Evolutionary conservation across 2,888 invertebrate genomes (phyloP).

Genomic region (Seira ritae): DNA sequence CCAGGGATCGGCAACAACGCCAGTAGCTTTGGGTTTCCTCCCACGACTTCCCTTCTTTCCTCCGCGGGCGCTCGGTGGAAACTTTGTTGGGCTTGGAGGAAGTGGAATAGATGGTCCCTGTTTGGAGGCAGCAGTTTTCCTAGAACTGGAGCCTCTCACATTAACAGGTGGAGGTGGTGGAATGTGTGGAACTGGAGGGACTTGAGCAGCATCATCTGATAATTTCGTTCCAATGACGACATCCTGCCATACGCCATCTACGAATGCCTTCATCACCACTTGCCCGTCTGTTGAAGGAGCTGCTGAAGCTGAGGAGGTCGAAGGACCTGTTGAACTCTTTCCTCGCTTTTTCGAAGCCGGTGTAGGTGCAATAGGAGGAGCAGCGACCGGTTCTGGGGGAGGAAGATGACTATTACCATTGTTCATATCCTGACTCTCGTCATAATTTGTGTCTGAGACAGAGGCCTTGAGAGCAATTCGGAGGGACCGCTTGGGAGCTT

Average conservation of each 20-base stretch:
- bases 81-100: neutral
- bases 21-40: constrained; percentile 22
- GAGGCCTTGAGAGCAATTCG: constrained; percentile 56
- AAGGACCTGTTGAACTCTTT: neutral
- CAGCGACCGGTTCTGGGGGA: neutral
- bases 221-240: constrained; percentile 55
- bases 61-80: constrained; percentile 17
- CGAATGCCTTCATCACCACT: constrained; percentile 59
- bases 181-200: neutral
- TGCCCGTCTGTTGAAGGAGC: constrained; percentile 27
- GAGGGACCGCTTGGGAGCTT: constrained; percentile 50
- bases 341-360: neutral
- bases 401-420: neutral
- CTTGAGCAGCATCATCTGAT: neutral
- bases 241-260: constrained; percentile 56
- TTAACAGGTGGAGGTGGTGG: neutral
- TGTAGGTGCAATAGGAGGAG: neutral
- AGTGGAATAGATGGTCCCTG: neutral
- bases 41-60: constrained; percentile 15
- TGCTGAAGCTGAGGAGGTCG: constrained; percentile 11
- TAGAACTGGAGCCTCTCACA: neutral
- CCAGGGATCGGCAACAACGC: constrained; percentile 41
- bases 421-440: neutral
- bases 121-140: constrained; percentile 32
- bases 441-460: constrained; percentile 26